Evolutionary conservation across 2,888 invertebrate species (phyloP), one percentile per base, ranked within the genome.

Genomic region (Bruchidius siliquastri): DNA sequence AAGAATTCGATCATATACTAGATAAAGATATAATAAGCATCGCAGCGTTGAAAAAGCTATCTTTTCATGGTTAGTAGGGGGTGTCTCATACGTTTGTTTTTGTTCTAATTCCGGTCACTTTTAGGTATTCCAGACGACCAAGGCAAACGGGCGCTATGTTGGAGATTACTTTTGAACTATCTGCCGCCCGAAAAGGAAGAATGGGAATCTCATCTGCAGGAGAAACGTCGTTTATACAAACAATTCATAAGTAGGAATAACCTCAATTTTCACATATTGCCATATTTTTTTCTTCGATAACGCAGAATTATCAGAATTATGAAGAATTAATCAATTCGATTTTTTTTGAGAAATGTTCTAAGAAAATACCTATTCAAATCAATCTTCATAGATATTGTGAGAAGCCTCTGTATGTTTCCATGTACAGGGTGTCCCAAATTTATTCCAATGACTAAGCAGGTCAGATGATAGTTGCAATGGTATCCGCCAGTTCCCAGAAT

Each of bases 81-180:
- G 75, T 72, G 69, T 26, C 71, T 49, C 18, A 30, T 70, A 66
- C 72, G 13, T n/a, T 71, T n/a, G 22, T 74, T 66, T 71, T 67
- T 72, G 68, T 72, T 72, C 22, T 20, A 32, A 67, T 68, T 72
- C 26, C 4, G n/a, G 32, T 68, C 26, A 32, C 72, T 73, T 76
- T 74, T 81, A 96, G 96, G 97, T 72, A 92, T 97, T 81, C 96
- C 97, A 0, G 96, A 96, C 84, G 95, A 95, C 80, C 92, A 92
- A 79, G 94, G 96, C 0, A 88, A 93, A 75, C 89, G 97, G 72
- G 91, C 97, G 0, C 84, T 95, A 68, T 95, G 96, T 80, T 98
- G 98, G 97, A 95, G 94, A 87, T 87, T 97, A 21, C 87, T 98
- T 71, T 88, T 98, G 66, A 93, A 95, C 82, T 98, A 97, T 84